A percentile compares a stretch with the other conserved stretches of the same genome.
Evolutionary conservation across 2,113 vertebrate species (phyloP).

Genomic region (Micronycteris hirsuta): DNA sequence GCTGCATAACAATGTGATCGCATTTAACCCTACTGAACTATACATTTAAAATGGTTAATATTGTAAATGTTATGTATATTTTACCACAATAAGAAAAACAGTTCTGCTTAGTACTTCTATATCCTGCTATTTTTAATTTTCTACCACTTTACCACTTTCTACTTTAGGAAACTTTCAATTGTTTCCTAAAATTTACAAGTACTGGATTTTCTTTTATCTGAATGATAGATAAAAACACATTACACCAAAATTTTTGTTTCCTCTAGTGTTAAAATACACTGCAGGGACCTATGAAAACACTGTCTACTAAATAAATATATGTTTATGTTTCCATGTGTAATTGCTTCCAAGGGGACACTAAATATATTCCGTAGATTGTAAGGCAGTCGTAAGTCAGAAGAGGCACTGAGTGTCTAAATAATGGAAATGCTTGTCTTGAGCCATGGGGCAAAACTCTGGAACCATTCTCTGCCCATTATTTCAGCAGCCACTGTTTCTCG

Average conservation of each 20-base stretch:
- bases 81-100: neutral
- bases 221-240: constrained; percentile 64
- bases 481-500: constrained; percentile 21
- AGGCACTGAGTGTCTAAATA: constrained; percentile 64
- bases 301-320: constrained; percentile 77
- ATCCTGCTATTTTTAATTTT: neutral
- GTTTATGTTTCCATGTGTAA: constrained; percentile 79
- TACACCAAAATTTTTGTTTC: constrained; percentile 63
- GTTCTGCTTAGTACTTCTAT: neutral
- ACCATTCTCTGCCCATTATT: constrained; percentile 42
- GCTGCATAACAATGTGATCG: neutral
- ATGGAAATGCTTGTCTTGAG: constrained; percentile 67
- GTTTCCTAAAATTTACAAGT: constrained; percentile 26
- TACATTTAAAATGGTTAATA: neutral
- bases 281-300: constrained; percentile 72
- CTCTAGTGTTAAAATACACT: constrained; percentile 72
- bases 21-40: neutral
- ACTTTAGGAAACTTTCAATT: neutral
- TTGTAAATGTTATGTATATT: neutral
- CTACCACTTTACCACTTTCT: neutral
- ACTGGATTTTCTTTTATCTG: constrained; percentile 59
- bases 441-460: constrained; percentile 39
- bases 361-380: constrained; percentile 64
- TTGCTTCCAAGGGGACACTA: constrained; percentile 81
- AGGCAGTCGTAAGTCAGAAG: constrained; percentile 73